Evolutionary conservation across 2,888 invertebrate species (phyloP).

Genomic region (Philereme vetulata): DNA sequence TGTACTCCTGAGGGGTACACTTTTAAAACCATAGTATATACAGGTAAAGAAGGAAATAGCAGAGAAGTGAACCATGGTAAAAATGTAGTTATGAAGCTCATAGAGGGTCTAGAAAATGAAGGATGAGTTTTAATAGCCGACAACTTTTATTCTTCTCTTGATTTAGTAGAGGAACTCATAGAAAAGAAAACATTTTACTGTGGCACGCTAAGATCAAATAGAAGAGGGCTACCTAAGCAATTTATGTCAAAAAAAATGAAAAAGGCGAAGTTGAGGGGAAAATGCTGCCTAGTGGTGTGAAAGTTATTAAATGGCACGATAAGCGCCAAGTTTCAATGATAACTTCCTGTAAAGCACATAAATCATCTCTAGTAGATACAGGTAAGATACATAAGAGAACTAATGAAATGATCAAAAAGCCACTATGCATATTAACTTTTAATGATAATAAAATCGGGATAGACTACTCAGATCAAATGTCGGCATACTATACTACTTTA

Average conservation of each 20-base stretch:
- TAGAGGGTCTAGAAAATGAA: conserved; percentile 27
- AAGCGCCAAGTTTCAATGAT: conserved; percentile 32
- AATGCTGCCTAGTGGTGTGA: conserved; percentile 29
- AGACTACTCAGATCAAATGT: conserved; percentile 37
- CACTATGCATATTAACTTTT: conserved; percentile 15
- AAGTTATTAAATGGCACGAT: conserved; percentile 34
- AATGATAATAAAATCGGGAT: conserved; percentile 35
- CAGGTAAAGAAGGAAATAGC: conserved; percentile 30
- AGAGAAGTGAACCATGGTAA: conserved; percentile 27
- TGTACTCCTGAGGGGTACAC: conserved; percentile 33
- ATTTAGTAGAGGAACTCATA: conserved; percentile 29
- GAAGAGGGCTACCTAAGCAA: conserved; percentile 27
- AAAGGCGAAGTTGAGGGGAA: conserved; percentile 26
- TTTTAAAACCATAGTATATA: conserved; percentile 27
- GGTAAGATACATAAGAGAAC: conserved; percentile 14
- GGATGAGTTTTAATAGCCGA: conserved; percentile 28
- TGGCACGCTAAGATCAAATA: conserved; percentile 29
- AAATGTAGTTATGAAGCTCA: conserved; percentile 26
- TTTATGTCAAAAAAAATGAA: conserved; percentile 27
- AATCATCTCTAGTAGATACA: conserved; percentile 21
- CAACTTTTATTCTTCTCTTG: conserved; percentile 34
- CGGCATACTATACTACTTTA: conserved; percentile 34
- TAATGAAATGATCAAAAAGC: conserved; percentile 18
- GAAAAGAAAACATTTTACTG: conserved; percentile 28
- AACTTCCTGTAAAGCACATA: conserved; percentile 25